Evolutionary conservation across 53 echinoderm and acorn worm genomes (phyloP).

Genomic region (Temnopleurus reevesii): DNA sequence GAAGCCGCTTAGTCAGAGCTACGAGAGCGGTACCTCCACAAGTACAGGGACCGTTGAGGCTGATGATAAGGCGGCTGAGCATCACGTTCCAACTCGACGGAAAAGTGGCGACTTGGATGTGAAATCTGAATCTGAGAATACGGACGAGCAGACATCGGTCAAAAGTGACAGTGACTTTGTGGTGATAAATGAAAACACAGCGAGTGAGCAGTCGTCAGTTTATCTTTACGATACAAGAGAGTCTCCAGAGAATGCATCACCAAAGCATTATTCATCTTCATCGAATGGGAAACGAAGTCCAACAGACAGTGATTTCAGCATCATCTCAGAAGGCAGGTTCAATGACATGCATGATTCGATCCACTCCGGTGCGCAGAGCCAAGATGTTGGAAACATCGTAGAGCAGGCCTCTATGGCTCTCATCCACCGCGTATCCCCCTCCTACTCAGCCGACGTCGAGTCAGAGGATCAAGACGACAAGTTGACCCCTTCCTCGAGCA

Average conservation of each 20-base stretch:
- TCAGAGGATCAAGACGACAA: conserved; percentile 92
- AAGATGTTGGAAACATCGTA: conserved; percentile 66
- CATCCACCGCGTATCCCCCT: conserved; percentile 78
- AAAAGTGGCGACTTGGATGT: conserved; percentile 46
- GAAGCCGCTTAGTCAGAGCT: neutral
- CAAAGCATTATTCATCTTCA: conserved; percentile 89
- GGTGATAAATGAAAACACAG: conserved; percentile 91
- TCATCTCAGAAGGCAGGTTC: conserved; percentile 92
- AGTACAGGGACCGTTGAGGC: conserved; percentile 49
- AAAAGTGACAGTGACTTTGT: conserved; percentile 98
- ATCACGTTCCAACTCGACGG: conserved; percentile 1
- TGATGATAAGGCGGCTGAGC: conserved; percentile 23
- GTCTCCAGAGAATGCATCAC: conserved; percentile 87
- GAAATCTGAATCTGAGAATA: conserved; percentile 81
- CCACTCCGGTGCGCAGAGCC: conserved; percentile 60
- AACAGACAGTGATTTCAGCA: conserved; percentile 95
- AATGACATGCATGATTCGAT: conserved; percentile 77
- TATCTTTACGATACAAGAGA: conserved; percentile 82
- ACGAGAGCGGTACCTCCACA: conserved; percentile 41
- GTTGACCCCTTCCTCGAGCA: conserved; percentile 70
- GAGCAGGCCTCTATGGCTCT: conserved; percentile 73
- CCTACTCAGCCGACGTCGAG: conserved; percentile 95
- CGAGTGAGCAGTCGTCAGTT: conserved; percentile 87
- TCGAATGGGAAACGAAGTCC: conserved; percentile 97
- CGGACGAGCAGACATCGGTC: conserved; percentile 73